Conservation (phyloP, 2,888 invertebrate species). For the Timandra comae region DNA sequence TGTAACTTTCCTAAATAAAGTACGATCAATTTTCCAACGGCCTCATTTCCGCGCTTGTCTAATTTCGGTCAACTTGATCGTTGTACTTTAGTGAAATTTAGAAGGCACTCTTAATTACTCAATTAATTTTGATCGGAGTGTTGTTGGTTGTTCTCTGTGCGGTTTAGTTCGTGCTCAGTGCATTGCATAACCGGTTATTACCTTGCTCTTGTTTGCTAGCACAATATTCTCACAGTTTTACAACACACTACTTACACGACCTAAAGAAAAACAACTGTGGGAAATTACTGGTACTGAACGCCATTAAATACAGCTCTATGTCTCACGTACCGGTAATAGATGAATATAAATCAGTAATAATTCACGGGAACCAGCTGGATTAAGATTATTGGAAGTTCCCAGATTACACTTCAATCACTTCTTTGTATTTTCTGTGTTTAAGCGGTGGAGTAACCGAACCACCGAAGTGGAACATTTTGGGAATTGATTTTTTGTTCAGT, state of each 20-base stretch:
- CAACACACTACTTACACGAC: slow-evolving; percentile 35
- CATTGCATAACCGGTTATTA: slow-evolving; percentile 58
- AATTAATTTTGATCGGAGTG: slow-evolving; percentile 43
- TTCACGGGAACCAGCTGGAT: not conserved
- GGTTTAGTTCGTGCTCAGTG: slow-evolving; percentile 41
- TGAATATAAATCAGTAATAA: slow-evolving; percentile 6
- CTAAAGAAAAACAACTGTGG: slow-evolving; percentile 54
- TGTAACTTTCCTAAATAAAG: slow-evolving; percentile 17
- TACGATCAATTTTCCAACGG: slow-evolving; percentile 17
- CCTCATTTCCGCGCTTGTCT: slow-evolving; percentile 30
- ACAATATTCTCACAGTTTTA: slow-evolving; percentile 51
- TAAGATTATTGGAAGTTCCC: too few relatives aligned
- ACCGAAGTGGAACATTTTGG: too few relatives aligned
- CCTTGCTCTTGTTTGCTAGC: slow-evolving; percentile 48
- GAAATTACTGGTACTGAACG: slow-evolving; percentile 31
- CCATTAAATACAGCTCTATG: slow-evolving; percentile 11
- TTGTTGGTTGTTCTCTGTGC: slow-evolving; percentile 16
- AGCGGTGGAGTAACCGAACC: too few relatives aligned
- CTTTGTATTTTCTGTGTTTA: too few relatives aligned
- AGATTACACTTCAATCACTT: too few relatives aligned
- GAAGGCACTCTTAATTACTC: slow-evolving; percentile 46
- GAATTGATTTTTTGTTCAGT: too few relatives aligned
- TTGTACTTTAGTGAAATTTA: slow-evolving; percentile 30
- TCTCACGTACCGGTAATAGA: slow-evolving; percentile 18
- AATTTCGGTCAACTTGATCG: slow-evolving; percentile 23